Evolutionary conservation across 2,888 invertebrate species (phyloP).

Genomic region (Norana najaformis): DNA sequence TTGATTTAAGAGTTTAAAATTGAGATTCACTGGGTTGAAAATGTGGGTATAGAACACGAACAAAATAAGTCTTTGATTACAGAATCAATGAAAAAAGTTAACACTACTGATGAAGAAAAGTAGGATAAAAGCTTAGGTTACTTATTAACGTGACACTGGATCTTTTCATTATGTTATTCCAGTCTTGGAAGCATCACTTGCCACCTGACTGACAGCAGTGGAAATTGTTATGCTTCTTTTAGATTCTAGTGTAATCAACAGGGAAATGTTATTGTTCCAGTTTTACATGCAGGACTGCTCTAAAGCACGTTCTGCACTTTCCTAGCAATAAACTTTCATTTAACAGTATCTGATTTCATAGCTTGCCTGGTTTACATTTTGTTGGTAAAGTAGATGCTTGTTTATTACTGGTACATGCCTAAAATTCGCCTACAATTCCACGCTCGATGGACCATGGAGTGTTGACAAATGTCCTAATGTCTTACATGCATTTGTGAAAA

Average conservation of each 20-base stretch:
- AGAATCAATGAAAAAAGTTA: background rate
- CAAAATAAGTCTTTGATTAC: background rate
- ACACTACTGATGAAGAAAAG: background rate
- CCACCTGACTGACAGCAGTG: too few species aligned
- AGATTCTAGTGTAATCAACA: background rate
- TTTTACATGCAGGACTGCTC: background rate
- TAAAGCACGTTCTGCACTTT: background rate
- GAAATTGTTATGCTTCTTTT: background rate
- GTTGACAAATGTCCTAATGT: too few species aligned
- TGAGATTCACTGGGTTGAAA: background rate
- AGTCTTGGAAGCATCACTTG: background rate
- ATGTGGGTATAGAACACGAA: background rate
- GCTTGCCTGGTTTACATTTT: background rate
- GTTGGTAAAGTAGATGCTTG: background rate
- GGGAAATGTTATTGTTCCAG: background rate
- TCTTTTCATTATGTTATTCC: background rate
- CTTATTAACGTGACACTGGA: background rate
- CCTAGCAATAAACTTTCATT: background rate
- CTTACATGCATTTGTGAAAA: slow-evolving; percentile 9
- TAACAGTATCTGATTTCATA: background rate
- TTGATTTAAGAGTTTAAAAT: slow-evolving; percentile 5
- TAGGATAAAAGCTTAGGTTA: background rate
- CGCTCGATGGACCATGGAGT: too few species aligned
- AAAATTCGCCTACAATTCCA: too few species aligned
- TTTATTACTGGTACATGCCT: background rate